Base-by-base conservation (phyloP, 2,888 invertebrate genomes). In the Ctena decussata region DNA sequence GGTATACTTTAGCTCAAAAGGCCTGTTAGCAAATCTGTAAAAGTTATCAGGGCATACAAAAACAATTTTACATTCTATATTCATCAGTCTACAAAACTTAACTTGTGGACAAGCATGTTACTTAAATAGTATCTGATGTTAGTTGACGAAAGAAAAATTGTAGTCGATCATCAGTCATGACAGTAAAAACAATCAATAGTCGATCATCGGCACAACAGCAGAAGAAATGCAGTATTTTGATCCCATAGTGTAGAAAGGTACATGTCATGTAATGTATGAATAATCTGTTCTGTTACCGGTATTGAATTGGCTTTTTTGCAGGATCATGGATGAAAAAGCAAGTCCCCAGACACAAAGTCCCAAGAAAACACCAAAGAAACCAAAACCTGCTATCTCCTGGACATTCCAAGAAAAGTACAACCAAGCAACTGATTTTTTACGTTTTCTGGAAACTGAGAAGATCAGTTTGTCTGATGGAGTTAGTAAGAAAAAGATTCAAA, bases 371-470 rank as follows among this genome's bases (percentile, higher is more conserved):
- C 11, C 32, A 12, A 65, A 65, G 21, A 57, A 27, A 27, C 30
- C 57, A 57, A n/a, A 1, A 8, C 15, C 41, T 41, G 30, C 18
- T 3, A 1, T 5, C 11, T 1, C 21, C 18, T 65, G 65, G 65
- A 65, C 65, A 3, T 65, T 35, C 35, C 8, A 32, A n/a, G 35
- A 65, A 18, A 65, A 35, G 65, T 65, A 35, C 35, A 18, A 35
- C 65, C 32, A 35, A 35, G 65, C 65, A 3, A 32, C 32, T 1
- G 65, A 65, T 21, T 65, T 65, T n/a, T 35, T 65, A 35, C 72
- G 90, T 12, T 92, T 84, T 65, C 71, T 90, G 30, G 65, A 81
- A 32, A 90, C 90, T 60, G 85, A 91, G 60, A 80, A 86, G 60
- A 83, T 89, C 24, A 44, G 74, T 6, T 24, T 92, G 24, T 65